Evolutionary conservation across 2,888 invertebrate genomes (phyloP), one percentile per base, ranked within the genome.

Genomic region (Oscheius sp.): DNA sequence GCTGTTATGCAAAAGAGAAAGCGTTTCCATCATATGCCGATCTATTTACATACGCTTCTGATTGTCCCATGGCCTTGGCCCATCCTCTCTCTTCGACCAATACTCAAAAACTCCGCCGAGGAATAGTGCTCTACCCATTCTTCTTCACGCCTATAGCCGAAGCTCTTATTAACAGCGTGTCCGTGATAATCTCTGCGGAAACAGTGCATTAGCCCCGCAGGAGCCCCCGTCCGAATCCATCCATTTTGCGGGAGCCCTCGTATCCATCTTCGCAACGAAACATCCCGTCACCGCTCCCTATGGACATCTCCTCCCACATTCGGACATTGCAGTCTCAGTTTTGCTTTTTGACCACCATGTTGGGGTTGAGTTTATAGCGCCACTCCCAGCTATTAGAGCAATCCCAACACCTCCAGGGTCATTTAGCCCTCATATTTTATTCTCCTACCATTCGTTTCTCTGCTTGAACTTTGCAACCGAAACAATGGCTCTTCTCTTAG

Each of bases 251-350:
- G 61, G 61, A 61, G 61, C 61, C 45, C 61, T 61, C 61, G 45
- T 45, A 61, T 61, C 61, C 61, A 61, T 61, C 61, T 61, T 61
- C 61, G 31, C 61, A 61, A 61, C 61, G 61, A 61, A 61, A 61
- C 61, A 61, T 61, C 45, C 61, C 61, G 57, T 57, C 57, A 37
- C 61, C 61, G 61, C 61, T 61, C 61, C 61, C 61, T 45, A 61
- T 45, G 61, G 61, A 61, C 61, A 29, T 61, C 42, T 39, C 25
- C 17, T 53, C 33, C 55, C 55, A 55, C 34, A 55, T 55, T 34
- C 57, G 37, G 39, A 25, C 27, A 29, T 25, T 52, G 52, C 29
- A 29, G 29, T 52, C 25, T 52, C 8, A 12, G 6, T 27, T 29
- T 3, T 17, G 20, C 50, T 25, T n/a, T 27, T 52, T 27, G 15